phyloP scores from a whole-genome alignment of 2,113 vertebrate species.

The Ictalurus punctatus region DNA sequence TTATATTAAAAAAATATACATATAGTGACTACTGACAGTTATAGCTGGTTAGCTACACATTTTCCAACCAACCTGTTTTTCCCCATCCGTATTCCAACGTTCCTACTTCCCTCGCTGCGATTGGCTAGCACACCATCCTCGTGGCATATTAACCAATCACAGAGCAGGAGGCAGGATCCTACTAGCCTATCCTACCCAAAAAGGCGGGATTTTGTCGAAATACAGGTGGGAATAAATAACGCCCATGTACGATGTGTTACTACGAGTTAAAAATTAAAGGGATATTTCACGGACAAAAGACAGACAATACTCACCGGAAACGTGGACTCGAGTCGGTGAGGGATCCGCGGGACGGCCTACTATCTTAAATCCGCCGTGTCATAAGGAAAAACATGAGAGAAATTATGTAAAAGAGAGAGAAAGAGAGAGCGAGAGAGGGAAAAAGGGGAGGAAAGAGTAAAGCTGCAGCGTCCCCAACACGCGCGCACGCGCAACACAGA shows the following conservation, averaged over 20 bases:
- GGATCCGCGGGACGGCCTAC: slow-evolving; percentile 59
- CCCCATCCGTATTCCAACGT: background rate
- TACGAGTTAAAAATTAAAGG: slow-evolving; percentile 8
- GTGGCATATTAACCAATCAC: background rate
- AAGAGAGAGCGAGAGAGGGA: slow-evolving; percentile 30
- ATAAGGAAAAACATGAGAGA: slow-evolving; percentile 59
- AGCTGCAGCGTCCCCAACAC: slow-evolving; percentile 64
- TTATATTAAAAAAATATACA: background rate
- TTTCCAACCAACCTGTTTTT: background rate
- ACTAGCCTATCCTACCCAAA: background rate
- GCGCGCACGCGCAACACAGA: slow-evolving; percentile 49
- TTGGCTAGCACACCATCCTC: background rate
- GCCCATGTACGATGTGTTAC: background rate
- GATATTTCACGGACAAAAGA: slow-evolving; percentile 23
- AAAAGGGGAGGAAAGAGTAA: slow-evolving; percentile 53
- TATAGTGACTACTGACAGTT: background rate
- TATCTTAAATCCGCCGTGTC: slow-evolving; percentile 67
- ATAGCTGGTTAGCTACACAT: background rate
- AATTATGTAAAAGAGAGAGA: slow-evolving; percentile 37
- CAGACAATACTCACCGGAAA: slow-evolving; percentile 65
- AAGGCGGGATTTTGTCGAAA: background rate
- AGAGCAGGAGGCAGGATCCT: background rate
- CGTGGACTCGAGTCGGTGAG: slow-evolving; percentile 54
- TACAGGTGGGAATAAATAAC: background rate
- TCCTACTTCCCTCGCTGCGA: background rate